Evolutionary conservation across 35 echinoderm and acorn worm species (phyloP), one percentile per base, ranked within the genome.

Genomic region (Lytechinus variegatus): DNA sequence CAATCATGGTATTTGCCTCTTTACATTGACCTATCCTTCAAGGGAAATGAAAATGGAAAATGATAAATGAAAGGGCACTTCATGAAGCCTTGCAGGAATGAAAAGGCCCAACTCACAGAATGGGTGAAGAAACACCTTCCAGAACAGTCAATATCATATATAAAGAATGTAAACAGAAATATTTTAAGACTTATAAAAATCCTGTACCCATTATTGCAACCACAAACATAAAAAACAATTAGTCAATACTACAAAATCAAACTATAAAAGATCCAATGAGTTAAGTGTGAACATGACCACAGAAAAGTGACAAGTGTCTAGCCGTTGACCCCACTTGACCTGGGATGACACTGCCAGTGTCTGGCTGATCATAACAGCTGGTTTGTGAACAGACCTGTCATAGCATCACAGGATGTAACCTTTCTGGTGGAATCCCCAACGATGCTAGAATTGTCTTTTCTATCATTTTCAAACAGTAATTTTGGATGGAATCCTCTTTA

Each of bases 301-400:
- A 79, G 66, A 79, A 79, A 79, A 44, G 66, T 16, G 66, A n/a
- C 66, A 24, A 24, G 66, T 79, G 66, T 79, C 66, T 79, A 79
- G 66, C 66, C 66, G 16, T 19, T 79, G 66, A 79, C 66, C 66
- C 66, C 66, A 79, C 2, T 24, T 79, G 66, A 79, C 66, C 66
- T 79, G 66, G 19, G 66, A 79, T 79, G 66, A 79, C 66, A 79
- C 66, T 79, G 7, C 5, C 14, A 79, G 66, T 79, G 66, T 79
- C 66, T 79, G 66, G 66, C 19, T 79, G 16, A 79, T 79, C 66
- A 79, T 79, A 79, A 79, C 66, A 79, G 66, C 66, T 79, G 66
- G 66, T 19, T 79, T 79, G 66, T 79, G 66, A 79, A 79, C 66
- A 79, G 66, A 79, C 66, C 66, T 79, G 66, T 79, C 66, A 79